Conservation (phyloP, 2,797 vertebrate genomes). For the Sitta carolinensis region DNA sequence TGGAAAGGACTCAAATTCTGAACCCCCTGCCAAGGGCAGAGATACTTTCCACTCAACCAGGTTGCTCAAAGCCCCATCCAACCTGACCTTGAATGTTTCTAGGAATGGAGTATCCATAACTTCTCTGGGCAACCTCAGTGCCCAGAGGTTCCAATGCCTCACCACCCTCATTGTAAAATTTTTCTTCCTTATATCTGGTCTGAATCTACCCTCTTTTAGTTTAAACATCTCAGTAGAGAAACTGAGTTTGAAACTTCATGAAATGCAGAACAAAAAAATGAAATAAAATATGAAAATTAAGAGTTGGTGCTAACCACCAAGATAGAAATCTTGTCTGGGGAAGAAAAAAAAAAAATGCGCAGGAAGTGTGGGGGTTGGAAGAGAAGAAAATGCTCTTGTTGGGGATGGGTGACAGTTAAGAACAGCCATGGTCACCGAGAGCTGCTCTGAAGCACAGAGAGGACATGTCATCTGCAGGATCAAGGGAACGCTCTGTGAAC, state of each 20-base stretch:
- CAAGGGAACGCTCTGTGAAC: neutral
- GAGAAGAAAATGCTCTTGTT: neutral
- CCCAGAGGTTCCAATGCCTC: neutral
- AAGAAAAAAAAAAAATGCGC: conserved; percentile 33
- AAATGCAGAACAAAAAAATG: neutral
- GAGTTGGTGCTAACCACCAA: neutral
- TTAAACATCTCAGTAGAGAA: neutral
- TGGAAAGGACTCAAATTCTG: neutral
- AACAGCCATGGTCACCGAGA: neutral
- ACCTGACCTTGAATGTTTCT: neutral
- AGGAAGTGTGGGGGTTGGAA: conserved; percentile 60
- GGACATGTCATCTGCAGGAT: neutral
- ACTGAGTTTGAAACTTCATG: neutral
- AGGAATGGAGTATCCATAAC: neutral
- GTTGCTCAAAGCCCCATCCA: neutral
- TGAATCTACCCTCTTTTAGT: neutral
- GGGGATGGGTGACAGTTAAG: neutral
- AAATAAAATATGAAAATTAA: neutral
- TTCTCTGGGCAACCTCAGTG: neutral
- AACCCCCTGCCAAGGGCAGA: rapidly evolving
- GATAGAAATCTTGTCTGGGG: neutral
- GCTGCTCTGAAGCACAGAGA: neutral
- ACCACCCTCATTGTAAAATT: neutral
- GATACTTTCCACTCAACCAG: neutral
- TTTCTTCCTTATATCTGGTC: neutral